Base-by-base conservation (phyloP, 2,888 invertebrate genomes). In the Agrypnus murinus region DNA sequence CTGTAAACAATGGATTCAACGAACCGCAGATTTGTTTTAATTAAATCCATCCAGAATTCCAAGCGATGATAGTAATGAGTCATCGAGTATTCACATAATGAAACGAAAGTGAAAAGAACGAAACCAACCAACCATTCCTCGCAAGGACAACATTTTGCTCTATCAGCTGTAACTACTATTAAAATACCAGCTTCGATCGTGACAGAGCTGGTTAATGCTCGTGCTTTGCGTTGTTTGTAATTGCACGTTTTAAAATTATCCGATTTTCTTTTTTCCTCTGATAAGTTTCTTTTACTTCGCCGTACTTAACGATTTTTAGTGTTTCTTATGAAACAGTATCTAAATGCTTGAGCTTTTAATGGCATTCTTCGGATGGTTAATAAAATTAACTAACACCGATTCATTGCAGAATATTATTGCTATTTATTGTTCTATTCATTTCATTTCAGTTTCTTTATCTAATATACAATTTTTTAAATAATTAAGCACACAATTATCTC, bases 91-190 rank as follows among this genome's bases (percentile, higher is more conserved):
- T 57, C 38, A 34, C 19, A 57, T 57, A 57, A 57, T 19, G 55
- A 57, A 57, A 17, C 17, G 36, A 57, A 57, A 57, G 55, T 57
- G 55, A 57, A 57, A 57, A 57, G 55, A 38, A 57, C 36, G 17
- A 57, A 57, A 8, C n/a, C 36, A 57, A 55, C 55, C 55, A 36
- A 15, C 34, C 55, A 15, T 19, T 57, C 38, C 14, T 17, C 34
- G 55, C 55, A 57, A 57, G 55, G 55, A 38, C 55, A 57, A 15
- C 34, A 38, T 36, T 25, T 57, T 57, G 55, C 36, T 17, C 55
- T 19, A 36, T 57, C 55, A 57, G 17, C 55, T 57, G 36, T 57
- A 34, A 55, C 36, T 55, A 15, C 12, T 34, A 55, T 36, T 36
- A 55, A 36, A 36, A 36, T 57, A 38, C 55, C 55, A 57, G 55